Evolutionary conservation across 2,113 vertebrate species (phyloP), one percentile per base, ranked within the genome.

Genomic region (Stomatorhinus ivindoensis): DNA sequence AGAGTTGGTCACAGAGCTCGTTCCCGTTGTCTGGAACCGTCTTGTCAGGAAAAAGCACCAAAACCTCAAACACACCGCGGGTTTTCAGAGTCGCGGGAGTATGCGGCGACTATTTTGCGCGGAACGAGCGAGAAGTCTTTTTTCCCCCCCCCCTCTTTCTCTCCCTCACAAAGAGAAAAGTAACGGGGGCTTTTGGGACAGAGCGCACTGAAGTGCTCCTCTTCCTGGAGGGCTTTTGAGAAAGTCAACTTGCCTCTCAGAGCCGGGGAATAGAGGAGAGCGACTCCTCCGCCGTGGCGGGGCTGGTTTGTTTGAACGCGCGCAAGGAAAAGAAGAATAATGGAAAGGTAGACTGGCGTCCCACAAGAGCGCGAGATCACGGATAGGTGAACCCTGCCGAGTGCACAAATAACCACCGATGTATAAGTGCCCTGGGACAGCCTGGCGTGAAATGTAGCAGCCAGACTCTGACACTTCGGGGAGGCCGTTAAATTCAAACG

Each of bases 101-200:
- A 47, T 31, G 73, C 55, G 19, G 42, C 42, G 65, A 69, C 83
- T 24, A 89, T 86, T 50, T 51, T 51, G 89, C 69, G 51, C 58
- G 21, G 85, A 55, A 69, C 39, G 51, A 86, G 44, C 42, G 24
- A 47, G 44, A 35, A 89, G 83, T 27, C 19, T 69, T 46, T 69
- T 17, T 21, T 15, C 35, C n/a, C n/a, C 19, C 44, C 19, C 7
- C 44, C 42, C 42, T 82, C 42, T 84, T 19, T 84, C 44, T 11
- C 82, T n/a, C 83, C 58, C 84, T n/a, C 46, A 69, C 11, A 83
- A 50, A 86, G 46, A 39, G 19, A 39, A 65, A 86, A 53, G 50
- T 53, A 87, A 89, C 73, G 84, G 44, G 58, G 55, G 89, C 89
- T 89, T 89, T 84, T 89, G 89, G 89, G 55, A 89, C 31, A 53